These are phyloP conservation scores for Amphimedon queenslandica DNA, from an alignment of 37 sponge, comb jelly and placozoan species.

Conservation along the genomic window DNA sequence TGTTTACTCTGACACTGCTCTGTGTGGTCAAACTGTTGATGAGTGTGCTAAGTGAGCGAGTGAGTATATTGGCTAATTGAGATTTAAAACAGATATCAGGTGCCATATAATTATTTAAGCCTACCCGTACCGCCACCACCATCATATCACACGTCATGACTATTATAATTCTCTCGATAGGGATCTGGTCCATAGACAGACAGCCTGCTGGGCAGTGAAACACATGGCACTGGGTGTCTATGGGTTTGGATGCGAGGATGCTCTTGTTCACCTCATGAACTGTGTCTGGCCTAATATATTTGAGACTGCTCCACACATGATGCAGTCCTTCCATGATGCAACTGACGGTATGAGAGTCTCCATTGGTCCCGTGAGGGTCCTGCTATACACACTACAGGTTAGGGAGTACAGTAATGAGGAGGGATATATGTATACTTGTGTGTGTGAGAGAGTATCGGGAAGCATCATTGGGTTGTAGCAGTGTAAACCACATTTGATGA, in stretches of 20 bases:
- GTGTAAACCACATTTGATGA: too few species aligned
- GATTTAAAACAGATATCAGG: too few species aligned
- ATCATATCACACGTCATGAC: neutral
- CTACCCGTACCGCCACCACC: too few species aligned
- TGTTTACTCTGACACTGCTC: too few species aligned
- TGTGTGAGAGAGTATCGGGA: too few species aligned
- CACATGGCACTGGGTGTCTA: conserved; percentile 97
- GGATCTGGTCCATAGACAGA: conserved; percentile 96
- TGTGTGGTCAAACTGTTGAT: too few species aligned
- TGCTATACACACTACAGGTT: conserved; percentile 89
- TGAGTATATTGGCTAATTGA: too few species aligned
- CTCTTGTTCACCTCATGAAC: conserved; percentile 90
- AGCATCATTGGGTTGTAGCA: too few species aligned
- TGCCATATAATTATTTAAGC: too few species aligned
- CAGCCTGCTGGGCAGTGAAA: conserved; percentile 95
- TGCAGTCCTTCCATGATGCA: conserved; percentile 89
- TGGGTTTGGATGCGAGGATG: conserved; percentile 98
- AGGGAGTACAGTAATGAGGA: neutral
- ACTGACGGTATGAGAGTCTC: conserved; percentile 86
- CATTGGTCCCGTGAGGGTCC: conserved; percentile 78
- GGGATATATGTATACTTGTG: neutral
- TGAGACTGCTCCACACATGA: conserved; percentile 94
- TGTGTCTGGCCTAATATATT: conserved; percentile 98
- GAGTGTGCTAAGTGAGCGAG: too few species aligned
- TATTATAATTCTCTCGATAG: conserved; percentile 24